Evolutionary conservation across 2,113 vertebrate species (phyloP).

Genomic region (Petromus typicus): DNA sequence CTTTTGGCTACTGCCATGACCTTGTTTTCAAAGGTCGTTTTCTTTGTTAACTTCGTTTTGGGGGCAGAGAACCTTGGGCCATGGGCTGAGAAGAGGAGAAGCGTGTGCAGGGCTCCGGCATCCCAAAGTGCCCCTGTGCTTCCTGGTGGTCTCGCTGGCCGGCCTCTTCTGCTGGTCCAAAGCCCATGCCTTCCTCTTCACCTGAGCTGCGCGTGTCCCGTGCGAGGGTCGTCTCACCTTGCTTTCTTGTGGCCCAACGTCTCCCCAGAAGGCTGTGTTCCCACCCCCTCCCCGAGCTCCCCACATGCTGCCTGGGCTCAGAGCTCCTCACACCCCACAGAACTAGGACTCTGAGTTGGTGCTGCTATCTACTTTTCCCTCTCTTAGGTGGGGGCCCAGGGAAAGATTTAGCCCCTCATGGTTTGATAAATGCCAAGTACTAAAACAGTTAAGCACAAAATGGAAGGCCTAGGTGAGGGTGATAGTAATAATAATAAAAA

Average conservation of each 20-base stretch:
- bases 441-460: conserved; percentile 12
- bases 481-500: too few species aligned
- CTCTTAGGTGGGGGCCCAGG: neutral
- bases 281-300: neutral
- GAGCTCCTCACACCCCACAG: neutral
- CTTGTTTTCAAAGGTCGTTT: neutral
- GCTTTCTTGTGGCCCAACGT: neutral
- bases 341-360: neutral
- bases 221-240: neutral
- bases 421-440: conserved; percentile 24
- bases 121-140: neutral
- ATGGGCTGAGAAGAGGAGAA: neutral
- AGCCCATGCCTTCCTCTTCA: neutral
- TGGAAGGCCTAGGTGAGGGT: neutral
- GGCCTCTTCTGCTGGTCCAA: rapidly evolving
- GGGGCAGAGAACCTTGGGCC: neutral
- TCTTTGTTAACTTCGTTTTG: neutral
- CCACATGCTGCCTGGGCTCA: neutral
- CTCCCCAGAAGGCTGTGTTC: neutral
- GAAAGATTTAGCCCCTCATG: neutral
- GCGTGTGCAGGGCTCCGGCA: neutral
- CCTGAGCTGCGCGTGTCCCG: rapidly evolving
- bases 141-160: neutral
- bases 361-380: neutral
- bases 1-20: neutral